Percentiles rank a stretch among this genome's conserved stretches.
These are phyloP conservation scores for Pica pica DNA, from an alignment of 2,113 vertebrate species.

Conservation along the genomic window DNA sequence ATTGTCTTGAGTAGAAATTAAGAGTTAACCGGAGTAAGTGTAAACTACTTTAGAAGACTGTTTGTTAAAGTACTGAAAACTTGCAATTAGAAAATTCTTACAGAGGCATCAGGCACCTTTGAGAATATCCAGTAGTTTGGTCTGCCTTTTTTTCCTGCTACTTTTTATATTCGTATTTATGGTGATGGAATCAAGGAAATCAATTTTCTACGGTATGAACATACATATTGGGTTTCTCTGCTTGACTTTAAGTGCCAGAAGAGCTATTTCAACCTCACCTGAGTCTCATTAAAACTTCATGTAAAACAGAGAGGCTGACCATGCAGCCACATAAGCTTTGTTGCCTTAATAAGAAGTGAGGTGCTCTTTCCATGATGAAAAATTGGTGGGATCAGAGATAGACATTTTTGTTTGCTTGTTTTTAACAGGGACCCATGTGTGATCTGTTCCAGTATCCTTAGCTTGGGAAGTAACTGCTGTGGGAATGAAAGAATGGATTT, in stretches of 20 bases:
- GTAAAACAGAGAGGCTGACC: not conserved
- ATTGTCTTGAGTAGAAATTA: not conserved
- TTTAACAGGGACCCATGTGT: not conserved
- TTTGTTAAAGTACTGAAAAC: not conserved
- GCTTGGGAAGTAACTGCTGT: not conserved
- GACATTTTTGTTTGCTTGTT: not conserved
- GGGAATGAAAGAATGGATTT: not conserved
- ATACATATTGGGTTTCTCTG: not conserved
- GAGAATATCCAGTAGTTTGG: not conserved
- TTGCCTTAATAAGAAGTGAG: not conserved
- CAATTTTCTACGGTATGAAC: not conserved
- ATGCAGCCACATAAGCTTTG: not conserved
- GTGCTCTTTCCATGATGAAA: accelerated
- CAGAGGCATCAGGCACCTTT: not conserved
- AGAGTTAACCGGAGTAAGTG: not conserved
- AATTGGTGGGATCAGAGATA: not conserved
- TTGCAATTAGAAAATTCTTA: not conserved
- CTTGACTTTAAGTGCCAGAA: not conserved
- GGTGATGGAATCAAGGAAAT: not conserved
- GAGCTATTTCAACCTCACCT: not conserved
- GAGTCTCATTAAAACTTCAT: not conserved
- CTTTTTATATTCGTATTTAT: not conserved
- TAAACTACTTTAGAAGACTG: not conserved
- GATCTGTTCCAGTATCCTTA: not conserved
- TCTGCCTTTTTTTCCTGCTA: not conserved